Percentiles rank a stretch among this genome's conserved stretches.
phyloP scores from a whole-genome alignment of 2,797 vertebrate genomes.

The Bryconaethiops microstoma region DNA sequence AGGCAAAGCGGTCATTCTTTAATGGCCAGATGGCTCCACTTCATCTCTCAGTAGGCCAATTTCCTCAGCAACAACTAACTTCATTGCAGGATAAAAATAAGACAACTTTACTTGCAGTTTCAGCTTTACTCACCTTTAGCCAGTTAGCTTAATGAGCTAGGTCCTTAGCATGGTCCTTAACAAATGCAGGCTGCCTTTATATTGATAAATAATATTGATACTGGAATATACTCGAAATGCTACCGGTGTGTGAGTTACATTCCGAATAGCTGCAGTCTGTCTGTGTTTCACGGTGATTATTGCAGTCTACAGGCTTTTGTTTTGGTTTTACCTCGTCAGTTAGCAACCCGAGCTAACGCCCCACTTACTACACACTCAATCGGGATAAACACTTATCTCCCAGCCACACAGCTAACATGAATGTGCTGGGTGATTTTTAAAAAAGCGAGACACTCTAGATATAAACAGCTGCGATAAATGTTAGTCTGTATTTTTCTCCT shows the following conservation, averaged over 20 bases:
- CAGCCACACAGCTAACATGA: background rate
- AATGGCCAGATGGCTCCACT: background rate
- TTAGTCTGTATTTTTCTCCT: background rate
- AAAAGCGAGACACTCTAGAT: background rate
- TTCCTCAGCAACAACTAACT: background rate
- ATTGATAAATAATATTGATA: background rate
- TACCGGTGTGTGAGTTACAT: background rate
- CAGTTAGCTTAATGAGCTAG: background rate
- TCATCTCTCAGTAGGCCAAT: background rate
- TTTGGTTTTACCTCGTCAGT: slow-evolving; percentile 4
- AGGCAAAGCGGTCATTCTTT: slow-evolving; percentile 24
- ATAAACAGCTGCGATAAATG: background rate
- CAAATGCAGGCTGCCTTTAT: background rate
- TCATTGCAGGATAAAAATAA: background rate
- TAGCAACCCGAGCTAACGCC: slow-evolving; percentile 26
- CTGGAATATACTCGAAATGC: background rate
- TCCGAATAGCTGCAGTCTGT: background rate
- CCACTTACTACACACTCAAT: background rate
- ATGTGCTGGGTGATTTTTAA: background rate
- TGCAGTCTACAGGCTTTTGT: background rate
- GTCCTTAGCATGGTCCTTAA: background rate
- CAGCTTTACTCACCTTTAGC: background rate
- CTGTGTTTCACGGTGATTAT: background rate
- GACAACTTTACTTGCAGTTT: background rate
- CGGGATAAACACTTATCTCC: slow-evolving; percentile 21